phyloP scores from a whole-genome alignment of 2,113 vertebrate species.

The Galeopterus variegatus region DNA sequence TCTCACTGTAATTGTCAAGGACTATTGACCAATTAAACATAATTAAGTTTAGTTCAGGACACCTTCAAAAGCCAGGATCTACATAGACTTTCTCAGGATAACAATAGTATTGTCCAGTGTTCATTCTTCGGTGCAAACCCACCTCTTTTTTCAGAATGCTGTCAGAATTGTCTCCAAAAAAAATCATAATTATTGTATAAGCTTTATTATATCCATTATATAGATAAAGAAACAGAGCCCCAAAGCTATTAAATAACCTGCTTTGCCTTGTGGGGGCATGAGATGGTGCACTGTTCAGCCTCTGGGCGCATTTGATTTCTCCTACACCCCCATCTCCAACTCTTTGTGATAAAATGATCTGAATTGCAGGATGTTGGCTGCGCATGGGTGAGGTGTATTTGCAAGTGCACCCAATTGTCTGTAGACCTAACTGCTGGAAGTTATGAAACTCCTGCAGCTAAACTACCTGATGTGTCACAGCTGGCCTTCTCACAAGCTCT shows the following conservation, averaged over 20 bases:
- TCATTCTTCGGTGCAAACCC: too few relatives aligned
- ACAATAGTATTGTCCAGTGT: background rate
- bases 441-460: background rate
- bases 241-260: too few relatives aligned
- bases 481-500: background rate
- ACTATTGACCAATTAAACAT: background rate
- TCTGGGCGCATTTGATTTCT: rapidly evolving
- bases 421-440: background rate
- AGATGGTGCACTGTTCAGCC: background rate
- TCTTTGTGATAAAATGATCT: background rate
- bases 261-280: background rate
- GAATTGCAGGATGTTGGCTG: rapidly evolving
- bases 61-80: background rate
- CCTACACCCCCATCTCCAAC: too few relatives aligned
- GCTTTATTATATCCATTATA: background rate
- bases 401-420: too few relatives aligned
- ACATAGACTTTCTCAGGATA: background rate
- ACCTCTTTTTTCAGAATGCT: background rate
- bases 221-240: background rate
- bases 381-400: background rate
- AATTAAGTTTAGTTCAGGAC: background rate
- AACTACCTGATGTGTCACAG: background rate
- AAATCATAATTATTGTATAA: rapidly evolving
- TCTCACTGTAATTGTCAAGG: background rate
- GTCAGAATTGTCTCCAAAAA: background rate